Conservation (phyloP, 2,797 vertebrate genomes). For the Austrolebias charrua region DNA sequence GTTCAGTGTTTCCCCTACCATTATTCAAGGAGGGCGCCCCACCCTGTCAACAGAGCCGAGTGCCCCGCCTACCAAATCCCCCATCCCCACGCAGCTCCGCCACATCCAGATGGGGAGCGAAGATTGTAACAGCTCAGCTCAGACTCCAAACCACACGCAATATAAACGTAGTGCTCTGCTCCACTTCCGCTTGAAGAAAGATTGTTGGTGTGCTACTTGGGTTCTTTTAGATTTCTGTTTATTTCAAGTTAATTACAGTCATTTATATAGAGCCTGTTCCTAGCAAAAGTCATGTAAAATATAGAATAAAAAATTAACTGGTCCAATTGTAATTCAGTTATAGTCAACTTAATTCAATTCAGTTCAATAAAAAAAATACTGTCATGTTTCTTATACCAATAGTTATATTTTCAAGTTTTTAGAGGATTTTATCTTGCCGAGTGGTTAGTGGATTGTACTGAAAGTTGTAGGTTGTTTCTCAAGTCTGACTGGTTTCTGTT, state of each 20-base stretch:
- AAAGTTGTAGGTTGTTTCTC: slow-evolving; percentile 25
- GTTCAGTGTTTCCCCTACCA: not conserved
- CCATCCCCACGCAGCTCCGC: no score
- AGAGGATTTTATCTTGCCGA: not conserved
- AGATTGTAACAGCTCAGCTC: no score
- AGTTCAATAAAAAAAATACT: not conserved
- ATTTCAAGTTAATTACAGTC: not conserved
- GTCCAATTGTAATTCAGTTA: not conserved
- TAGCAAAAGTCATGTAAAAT: not conserved
- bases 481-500: slow-evolving; percentile 39
- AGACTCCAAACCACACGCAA: no score
- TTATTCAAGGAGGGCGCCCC: no score
- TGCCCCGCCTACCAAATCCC: no score
- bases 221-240: not conserved
- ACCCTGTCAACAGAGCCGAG: no score
- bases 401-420: not conserved
- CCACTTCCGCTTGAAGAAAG: not conserved
- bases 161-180: no score
- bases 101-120: no score
- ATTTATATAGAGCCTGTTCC: not conserved
- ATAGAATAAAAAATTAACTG: not conserved
- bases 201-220: not conserved
- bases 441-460: not conserved
- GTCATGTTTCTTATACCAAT: not conserved
- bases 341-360: no score